phyloP scores from a whole-genome alignment of 2,888 invertebrate genomes.

The Ichneumon xanthorius region DNA sequence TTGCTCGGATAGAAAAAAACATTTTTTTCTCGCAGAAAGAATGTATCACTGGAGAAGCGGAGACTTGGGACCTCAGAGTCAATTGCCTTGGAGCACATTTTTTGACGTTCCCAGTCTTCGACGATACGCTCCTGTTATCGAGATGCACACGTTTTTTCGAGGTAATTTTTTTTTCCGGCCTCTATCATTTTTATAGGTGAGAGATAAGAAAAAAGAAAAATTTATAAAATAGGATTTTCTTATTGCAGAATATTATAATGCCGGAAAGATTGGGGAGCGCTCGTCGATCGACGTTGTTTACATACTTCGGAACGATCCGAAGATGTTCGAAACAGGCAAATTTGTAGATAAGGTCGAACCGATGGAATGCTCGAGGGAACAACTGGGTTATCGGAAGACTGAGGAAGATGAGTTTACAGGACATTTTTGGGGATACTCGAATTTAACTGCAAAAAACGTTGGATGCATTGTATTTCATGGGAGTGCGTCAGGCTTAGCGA shows the following conservation, averaged over 20 bases:
- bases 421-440: constrained; percentile 90
- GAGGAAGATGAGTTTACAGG: constrained; percentile 84
- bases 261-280: constrained; percentile 78
- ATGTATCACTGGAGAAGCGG: constrained; percentile 95
- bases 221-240: constrained; percentile 3
- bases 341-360: constrained; percentile 94
- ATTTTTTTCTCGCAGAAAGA: constrained; percentile 78
- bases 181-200: background rate
- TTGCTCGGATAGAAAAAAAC: background rate
- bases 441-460: constrained; percentile 88
- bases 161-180: constrained; percentile 83
- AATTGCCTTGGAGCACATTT: constrained; percentile 93
- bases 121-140: constrained; percentile 93
- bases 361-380: constrained; percentile 84
- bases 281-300: constrained; percentile 91
- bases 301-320: constrained; percentile 93
- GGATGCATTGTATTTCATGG: constrained; percentile 95
- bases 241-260: constrained; percentile 84
- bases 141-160: constrained; percentile 92
- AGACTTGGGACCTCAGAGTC: constrained; percentile 86
- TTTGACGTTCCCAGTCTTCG: constrained; percentile 93
- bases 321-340: constrained; percentile 92
- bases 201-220: background rate
- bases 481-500: constrained; percentile 88
- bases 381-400: constrained; percentile 78